Evolutionary conservation across 2,113 vertebrate genomes (phyloP).

Genomic region (Urocynchramus pylzowi): DNA sequence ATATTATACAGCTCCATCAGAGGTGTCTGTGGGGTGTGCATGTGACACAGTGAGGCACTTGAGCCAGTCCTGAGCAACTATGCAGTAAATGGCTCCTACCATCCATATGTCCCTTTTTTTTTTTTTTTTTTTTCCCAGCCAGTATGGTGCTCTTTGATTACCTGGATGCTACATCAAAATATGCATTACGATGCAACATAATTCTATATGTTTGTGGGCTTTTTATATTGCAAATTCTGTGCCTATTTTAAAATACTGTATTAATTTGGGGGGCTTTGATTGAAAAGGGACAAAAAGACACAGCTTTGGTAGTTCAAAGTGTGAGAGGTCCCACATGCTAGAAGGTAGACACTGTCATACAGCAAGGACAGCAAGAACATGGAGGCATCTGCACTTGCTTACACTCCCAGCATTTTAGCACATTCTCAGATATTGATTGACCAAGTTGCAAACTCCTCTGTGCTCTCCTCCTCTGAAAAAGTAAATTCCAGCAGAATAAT

Average conservation of each 20-base stretch:
- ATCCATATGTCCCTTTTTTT: neutral
- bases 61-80: neutral
- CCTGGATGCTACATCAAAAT: neutral
- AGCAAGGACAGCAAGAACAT: neutral
- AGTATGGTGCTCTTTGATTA: neutral
- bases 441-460: neutral
- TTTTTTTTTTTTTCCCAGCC: neutral
- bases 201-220: neutral
- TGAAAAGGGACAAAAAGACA: neutral
- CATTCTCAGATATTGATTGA: neutral
- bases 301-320: neutral
- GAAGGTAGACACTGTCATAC: neutral
- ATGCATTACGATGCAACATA: neutral
- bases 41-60: neutral
- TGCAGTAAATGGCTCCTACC: neutral
- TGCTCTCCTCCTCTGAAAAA: neutral
- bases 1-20: neutral
- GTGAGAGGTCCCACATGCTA: neutral
- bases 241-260: neutral
- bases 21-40: neutral
- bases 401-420: neutral
- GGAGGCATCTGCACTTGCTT: neutral
- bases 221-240: neutral
- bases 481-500: neutral
- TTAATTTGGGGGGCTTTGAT: neutral